Evolutionary conservation across 2,797 vertebrate species (phyloP), one percentile per base, ranked within the genome.

Genomic region (Halcyon chelicuti): DNA sequence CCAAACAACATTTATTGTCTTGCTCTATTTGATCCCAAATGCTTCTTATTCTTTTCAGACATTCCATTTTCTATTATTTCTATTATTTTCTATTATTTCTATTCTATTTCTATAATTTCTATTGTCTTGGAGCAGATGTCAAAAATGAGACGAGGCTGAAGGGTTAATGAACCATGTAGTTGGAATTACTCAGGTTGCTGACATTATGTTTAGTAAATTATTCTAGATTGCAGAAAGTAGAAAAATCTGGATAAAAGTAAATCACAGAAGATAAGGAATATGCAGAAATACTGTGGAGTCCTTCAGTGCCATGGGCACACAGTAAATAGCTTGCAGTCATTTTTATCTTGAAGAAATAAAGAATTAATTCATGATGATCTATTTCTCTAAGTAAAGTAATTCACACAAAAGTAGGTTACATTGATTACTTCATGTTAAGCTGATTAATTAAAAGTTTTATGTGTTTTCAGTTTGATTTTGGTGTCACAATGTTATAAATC

Each of bases 281-380:
- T 14, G 12, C 40, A 90, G 78, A 47, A 63, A 35, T 10, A 3
- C 52, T 78, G 23, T 51, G 77, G 61, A 67, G 31, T 21, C 73
- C 44, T 75, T 46, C 52, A 31, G 52, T 79, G 60, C 63, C 1
- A 0, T 4, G 14, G 40, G 63, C 29, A 60, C 14, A 11, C 21
- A 60, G 71, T 55, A 88, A 76, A 78, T 12, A 62, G 14, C 54
- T 78, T 21, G 18, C 10, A 78, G 57, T 18, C 42, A 47, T 70
- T 94, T 92, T 93, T 81, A 62, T 84, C 60, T 84, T 57, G 37
- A 66, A 73, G n/a, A 85, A 92, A 85, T 35, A 17, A 9, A 60
- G 60, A 51, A 68, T 76, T 73, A 75, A 60, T 57, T 79, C 51
- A 26, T 3, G 3, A 14, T 15, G 35, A 67, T 88, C 58, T 68